These are phyloP conservation scores for Iselma pallidipennis DNA, from an alignment of 2,888 invertebrate species.

Conservation along the genomic window DNA sequence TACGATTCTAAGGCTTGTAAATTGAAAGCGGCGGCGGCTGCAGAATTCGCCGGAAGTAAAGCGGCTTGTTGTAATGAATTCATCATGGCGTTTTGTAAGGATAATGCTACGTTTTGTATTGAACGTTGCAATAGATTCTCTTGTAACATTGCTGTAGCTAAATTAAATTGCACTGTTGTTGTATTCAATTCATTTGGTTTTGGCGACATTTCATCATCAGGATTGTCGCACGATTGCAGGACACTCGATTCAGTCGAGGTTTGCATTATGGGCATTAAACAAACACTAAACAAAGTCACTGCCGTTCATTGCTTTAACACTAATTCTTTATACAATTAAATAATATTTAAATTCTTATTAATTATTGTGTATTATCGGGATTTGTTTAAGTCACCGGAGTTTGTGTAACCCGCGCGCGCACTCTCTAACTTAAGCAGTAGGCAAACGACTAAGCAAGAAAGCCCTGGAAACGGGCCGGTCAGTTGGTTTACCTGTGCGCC, in stretches of 20 bases:
- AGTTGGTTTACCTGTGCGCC: slow-evolving; percentile 53
- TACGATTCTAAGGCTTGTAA: slow-evolving; percentile 86
- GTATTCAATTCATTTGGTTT: slow-evolving; percentile 29
- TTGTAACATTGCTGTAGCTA: slow-evolving; percentile 64
- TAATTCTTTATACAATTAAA: neutral
- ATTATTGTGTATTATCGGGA: neutral
- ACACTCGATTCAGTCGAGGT: slow-evolving; percentile 25
- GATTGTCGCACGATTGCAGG: slow-evolving; percentile 14
- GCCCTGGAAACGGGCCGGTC: slow-evolving; percentile 45
- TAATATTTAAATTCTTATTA: no score
- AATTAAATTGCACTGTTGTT: slow-evolving; percentile 40
- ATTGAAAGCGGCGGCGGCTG: slow-evolving; percentile 82
- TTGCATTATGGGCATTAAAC: slow-evolving; percentile 21
- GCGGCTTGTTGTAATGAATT: slow-evolving; percentile 84
- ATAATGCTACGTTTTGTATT: slow-evolving; percentile 75
- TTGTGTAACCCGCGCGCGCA: slow-evolving; percentile 61
- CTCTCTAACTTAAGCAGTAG: slow-evolving; percentile 62
- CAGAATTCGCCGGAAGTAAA: slow-evolving; percentile 78
- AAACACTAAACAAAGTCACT: slow-evolving; percentile 10
- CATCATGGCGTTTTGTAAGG: slow-evolving; percentile 83
- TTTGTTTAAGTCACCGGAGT: slow-evolving; percentile 16
- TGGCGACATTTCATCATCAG: slow-evolving; percentile 32
- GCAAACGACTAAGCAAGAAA: slow-evolving; percentile 55
- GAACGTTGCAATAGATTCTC: slow-evolving; percentile 64
- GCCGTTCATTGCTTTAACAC: slow-evolving; percentile 3